Base-by-base conservation (phyloP, 2,113 vertebrate genomes). In the Nestor notabilis region DNA sequence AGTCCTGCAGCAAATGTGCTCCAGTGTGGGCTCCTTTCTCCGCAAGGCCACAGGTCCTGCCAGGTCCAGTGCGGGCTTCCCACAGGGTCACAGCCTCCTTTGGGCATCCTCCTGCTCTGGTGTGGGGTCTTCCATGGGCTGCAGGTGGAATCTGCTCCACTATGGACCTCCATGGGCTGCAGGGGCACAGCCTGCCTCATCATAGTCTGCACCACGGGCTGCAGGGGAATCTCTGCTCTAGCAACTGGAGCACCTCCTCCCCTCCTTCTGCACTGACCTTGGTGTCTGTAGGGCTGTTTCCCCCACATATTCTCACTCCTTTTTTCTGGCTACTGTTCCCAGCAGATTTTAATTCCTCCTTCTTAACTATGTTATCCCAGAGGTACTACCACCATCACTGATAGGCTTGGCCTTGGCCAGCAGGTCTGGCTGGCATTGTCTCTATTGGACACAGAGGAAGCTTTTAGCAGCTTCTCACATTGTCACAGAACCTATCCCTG, bases 361-460 rank as follows among this genome's bases (percentile, higher is more conserved):
- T 44, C 4, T 6, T 50, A 37, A 72, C 8, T 14, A 16, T 8
- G 4, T 37, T 37, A 10, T 65, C 49, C 16, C 23, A 39, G 58
- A 52, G 28, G 28, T n/a, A 19, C 9, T 46, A 16, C 28, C 33
- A n/a, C 19, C 58, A 12, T 11, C 0, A 0, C 49, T 50, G 50
- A n/a, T 56, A 28, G 33, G 23, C 6, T 85, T 65, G 23, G 28
- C 50, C 16, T 28, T 44, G 65, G 33, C 23, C 27, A 44, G 13
- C 24, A 5, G 16, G 37, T 79, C 16, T 13, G 13, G 8, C 21
- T 79, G 43, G 56, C 43, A 50, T 4, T 50, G 65, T 13, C 53
- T 52, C 19, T 29, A 10, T 71, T 29, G 25, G 47, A 52, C 47
- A 29, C 19, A 10, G 68, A 13, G 14, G 35, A 52, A 71, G 27